Evolutionary conservation across 2,113 vertebrate species (phyloP), one percentile per base, ranked within the genome.

Genomic region (Spheniscus mendiculus): DNA sequence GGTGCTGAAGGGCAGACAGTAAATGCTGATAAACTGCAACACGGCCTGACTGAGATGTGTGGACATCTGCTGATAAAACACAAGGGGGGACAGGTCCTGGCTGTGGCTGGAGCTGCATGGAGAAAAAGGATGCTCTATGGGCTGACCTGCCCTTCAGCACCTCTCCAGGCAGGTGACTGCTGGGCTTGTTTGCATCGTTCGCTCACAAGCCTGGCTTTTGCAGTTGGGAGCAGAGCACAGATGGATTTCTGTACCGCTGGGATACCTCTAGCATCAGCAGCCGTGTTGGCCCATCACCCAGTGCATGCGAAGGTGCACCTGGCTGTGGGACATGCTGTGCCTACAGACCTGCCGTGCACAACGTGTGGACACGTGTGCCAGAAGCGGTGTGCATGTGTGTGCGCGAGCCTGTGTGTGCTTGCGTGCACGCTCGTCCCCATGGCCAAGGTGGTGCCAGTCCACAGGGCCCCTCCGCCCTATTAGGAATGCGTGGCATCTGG

Each of bases 381-480:
- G 34, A 19, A 40, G 13, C 2, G 4, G 12, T 12, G 72, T 58
- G 40, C 7, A 2, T 26, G 4, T 14, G 49, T 12, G 15, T 29
- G 45, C 19, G 53, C 19, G 67, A 50, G 12, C 52, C 25, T 14
- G 13, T 9, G 0, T 0, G 29, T 25, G 53, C 1, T 1, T 10
- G 34, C 5, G 2, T 13, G 29, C 30, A 15, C 10, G 6, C 70
- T 44, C 30, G 36, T 25, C 47, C 23, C 16, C 12, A 15, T 3
- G 38, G 27, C 56, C 66, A 17, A 9, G 34, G 36, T 15, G 10
- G 16, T 67, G 70, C 78, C 67, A 25, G 25, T 11, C 49, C 3
- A 1, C 53, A 34, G 67, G 36, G 30, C 56, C 56, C 17, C 59
- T 58, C 67, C 6, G 3, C 29, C 65, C 36, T 21, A 1, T 50